A percentile compares a stretch with the other conserved stretches of the same genome.
Evolutionary conservation across 64 coral and sea anemone species (phyloP).

Genomic region (Montipora capricornis): DNA sequence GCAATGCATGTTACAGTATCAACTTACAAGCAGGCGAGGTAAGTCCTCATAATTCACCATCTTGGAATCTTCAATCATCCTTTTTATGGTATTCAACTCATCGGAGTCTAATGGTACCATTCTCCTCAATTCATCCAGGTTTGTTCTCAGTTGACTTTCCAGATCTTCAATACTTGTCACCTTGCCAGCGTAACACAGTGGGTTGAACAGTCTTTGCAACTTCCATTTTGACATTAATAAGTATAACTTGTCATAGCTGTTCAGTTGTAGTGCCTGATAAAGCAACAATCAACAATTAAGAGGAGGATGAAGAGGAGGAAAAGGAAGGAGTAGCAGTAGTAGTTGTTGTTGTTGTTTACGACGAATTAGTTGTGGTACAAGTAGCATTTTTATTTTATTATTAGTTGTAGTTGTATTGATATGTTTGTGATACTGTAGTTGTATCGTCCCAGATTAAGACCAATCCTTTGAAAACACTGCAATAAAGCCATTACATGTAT

Average conservation of each 20-base stretch:
- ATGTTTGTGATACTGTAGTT: no score
- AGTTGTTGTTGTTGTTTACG: no score
- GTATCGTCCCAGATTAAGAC: no score
- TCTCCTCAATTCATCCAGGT: background rate
- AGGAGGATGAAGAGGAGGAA: no score
- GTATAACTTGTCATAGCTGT: slow-evolving; percentile 39
- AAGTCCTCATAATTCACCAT: slow-evolving; percentile 32
- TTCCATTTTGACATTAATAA: slow-evolving; percentile 44
- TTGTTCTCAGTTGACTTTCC: background rate
- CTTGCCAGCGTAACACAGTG: background rate
- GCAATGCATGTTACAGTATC: no score
- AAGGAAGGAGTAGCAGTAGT: no score
- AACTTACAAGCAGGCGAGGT: slow-evolving; percentile 21
- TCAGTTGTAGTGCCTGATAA: background rate
- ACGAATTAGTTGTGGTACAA: no score
- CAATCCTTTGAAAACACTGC: no score
- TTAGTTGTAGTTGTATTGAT: no score
- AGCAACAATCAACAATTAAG: background rate
- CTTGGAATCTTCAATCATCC: slow-evolving; percentile 41
- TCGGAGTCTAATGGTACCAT: background rate
- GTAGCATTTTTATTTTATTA: no score
- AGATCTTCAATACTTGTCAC: slow-evolving; percentile 27
- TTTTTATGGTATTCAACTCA: slow-evolving; percentile 13
- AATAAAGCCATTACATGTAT: no score
- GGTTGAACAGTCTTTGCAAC: slow-evolving; percentile 6